phyloP scores from a whole-genome alignment of 37 sponge, comb jelly and placozoan genomes.

The Petrosia ficiformis region DNA sequence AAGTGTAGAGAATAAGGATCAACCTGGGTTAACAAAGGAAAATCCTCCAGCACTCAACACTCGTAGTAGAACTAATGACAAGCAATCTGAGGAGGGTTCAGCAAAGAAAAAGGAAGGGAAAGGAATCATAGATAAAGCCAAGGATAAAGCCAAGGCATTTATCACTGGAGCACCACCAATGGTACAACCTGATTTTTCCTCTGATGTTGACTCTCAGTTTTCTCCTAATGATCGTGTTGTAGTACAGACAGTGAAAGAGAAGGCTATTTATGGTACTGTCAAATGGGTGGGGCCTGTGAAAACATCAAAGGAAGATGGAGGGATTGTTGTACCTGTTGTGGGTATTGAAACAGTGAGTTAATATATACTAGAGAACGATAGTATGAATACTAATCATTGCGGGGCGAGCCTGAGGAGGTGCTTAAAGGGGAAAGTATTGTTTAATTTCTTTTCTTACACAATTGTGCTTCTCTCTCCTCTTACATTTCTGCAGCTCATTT shows the following conservation, averaged over 20 bases:
- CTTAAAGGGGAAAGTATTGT: too few relatives aligned
- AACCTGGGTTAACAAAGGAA: slow-evolving; percentile 3
- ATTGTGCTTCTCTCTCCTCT: too few relatives aligned
- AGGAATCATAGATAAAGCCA: too few relatives aligned
- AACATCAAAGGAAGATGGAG: background rate
- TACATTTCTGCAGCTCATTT: too few relatives aligned
- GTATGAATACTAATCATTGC: too few relatives aligned
- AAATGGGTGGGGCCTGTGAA: slow-evolving; percentile 33
- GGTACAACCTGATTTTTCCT: background rate
- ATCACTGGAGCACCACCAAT: background rate
- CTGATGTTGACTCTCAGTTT: background rate
- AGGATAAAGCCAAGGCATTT: too few relatives aligned
- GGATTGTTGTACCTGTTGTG: background rate
- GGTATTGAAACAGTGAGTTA: slow-evolving; percentile 66
- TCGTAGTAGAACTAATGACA: too few relatives aligned
- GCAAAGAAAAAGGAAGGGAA: background rate
- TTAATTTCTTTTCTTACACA: too few relatives aligned
- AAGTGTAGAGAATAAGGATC: background rate
- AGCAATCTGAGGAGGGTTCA: background rate
- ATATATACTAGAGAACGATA: too few relatives aligned
- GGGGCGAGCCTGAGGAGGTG: too few relatives aligned
- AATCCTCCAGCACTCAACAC: background rate
- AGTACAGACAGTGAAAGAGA: slow-evolving; percentile 10
- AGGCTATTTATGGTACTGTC: slow-evolving; percentile 23
- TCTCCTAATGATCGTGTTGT: slow-evolving; percentile 26